Conservation (phyloP, 1,140 invertebrate species). For the Heliconius hermathena region DNA sequence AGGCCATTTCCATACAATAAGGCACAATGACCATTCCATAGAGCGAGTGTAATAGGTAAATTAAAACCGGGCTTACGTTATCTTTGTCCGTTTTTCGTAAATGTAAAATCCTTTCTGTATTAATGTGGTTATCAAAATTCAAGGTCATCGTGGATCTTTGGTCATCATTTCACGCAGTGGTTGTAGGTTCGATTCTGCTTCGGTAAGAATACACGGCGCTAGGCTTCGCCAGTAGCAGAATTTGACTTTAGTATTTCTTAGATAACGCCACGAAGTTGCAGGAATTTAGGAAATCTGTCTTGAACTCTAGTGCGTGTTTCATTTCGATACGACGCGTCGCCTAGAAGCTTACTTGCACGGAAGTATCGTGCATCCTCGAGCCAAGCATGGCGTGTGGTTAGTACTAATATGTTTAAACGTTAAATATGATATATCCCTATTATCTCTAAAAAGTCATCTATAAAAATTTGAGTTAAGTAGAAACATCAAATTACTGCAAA, state of each 20-base stretch:
- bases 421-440: background rate
- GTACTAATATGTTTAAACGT: background rate
- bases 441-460: background rate
- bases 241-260: no score
- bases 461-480: background rate
- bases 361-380: background rate
- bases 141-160: background rate
- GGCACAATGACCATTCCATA: conserved; percentile 28
- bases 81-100: conserved; percentile 46
- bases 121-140: conserved; percentile 45
- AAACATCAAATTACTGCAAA: background rate
- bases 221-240: no score
- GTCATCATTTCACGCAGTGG: background rate
- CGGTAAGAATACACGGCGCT: no score
- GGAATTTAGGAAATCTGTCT: background rate
- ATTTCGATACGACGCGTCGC: background rate
- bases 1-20: conserved; percentile 7
- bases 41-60: conserved; percentile 32
- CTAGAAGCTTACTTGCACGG: background rate
- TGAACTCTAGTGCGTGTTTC: background rate
- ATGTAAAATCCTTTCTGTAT: conserved; percentile 44
- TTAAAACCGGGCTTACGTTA: conserved; percentile 51
- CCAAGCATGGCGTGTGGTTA: background rate
- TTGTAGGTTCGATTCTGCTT: no score
- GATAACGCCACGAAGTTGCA: background rate